These are phyloP conservation scores for Paramuricea clavata DNA, from an alignment of 92 coral and sea anemone genomes.

Conservation along the genomic window DNA sequence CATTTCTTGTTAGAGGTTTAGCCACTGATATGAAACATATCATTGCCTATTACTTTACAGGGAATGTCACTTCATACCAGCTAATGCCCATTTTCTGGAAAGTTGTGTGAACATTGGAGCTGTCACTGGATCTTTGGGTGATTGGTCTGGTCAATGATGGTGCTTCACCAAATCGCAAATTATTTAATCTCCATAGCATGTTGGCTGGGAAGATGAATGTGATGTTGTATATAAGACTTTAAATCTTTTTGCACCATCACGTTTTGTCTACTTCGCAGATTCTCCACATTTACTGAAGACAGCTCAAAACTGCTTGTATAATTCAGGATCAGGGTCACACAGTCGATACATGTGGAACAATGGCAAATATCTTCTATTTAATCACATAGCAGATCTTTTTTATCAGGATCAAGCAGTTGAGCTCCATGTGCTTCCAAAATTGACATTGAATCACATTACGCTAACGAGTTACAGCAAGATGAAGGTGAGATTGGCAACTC, in stretches of 20 bases:
- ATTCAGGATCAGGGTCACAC: constrained; percentile 42
- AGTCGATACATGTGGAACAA: constrained; percentile 43
- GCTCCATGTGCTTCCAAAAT: constrained; percentile 21
- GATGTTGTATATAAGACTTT: constrained; percentile 35
- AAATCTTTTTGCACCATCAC: constrained; percentile 25
- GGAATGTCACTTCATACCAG: constrained; percentile 2
- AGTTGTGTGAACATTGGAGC: neutral
- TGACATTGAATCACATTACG: constrained; percentile 34
- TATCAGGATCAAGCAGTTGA: constrained; percentile 28
- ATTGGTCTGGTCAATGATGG: constrained; percentile 4
- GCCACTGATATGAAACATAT: neutral
- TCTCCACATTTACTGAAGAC: constrained; percentile 30
- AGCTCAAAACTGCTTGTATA: constrained; percentile 32
- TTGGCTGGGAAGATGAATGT: neutral
- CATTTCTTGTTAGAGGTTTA: constrained; percentile 11
- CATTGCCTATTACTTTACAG: neutral
- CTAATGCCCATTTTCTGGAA: neutral
- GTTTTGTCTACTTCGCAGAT: constrained; percentile 40
- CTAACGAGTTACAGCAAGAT: constrained; percentile 29
- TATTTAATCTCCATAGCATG: neutral
- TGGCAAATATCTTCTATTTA: constrained; percentile 29
- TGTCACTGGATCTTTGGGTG: constrained; percentile 2
- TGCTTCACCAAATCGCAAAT: neutral
- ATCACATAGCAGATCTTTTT: constrained; percentile 43
- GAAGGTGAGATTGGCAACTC: constrained; percentile 40